Evolutionary conservation across 2,888 invertebrate species (phyloP), one percentile per base, ranked within the genome.

Genomic region (Azorinus chamasolen): DNA sequence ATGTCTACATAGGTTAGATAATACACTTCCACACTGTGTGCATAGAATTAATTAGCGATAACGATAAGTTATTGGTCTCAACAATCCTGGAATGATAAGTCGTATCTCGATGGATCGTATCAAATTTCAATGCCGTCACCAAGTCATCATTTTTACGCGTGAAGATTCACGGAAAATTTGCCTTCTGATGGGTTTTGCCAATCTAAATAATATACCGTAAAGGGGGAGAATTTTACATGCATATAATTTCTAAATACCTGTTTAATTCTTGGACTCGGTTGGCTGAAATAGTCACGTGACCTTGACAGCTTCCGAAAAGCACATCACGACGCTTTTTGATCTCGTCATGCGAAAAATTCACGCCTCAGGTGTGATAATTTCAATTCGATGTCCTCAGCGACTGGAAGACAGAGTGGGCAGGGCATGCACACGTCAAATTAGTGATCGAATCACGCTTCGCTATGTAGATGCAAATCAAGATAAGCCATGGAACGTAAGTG

Each of bases 281-380:
- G 77, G 77, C 54, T 66, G 39, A 54, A 46, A 20, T 55, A 22
- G 32, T 59, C 77, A 77, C 77, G 71, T 77, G 77, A 72, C 43
- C 24, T 32, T 20, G 54, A 58, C 58, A 51, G 53, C 53, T 59
- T 58, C 63, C 45, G 27, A 62, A 62, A 48, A 43, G 51, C 58
- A 46, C 64, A 64, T 64, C 64, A 53, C 51, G 54, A 24, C 48
- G 46, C 58, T 66, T 63, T 58, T n/a, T 43, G 39, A 18, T 50
- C 50, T 66, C 59, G 20, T 62, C 63, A 51, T 55, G 66, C 46
- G 71, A 61, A 54, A 59, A 46, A 46, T 62, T 48, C 53, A 45
- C 62, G 68, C 71, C 66, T 55, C 43, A 63, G 68, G 62, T 57
- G n/a, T n/a, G n/a, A n/a, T n/a, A n/a, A n/a, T 74, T 72, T 24